Base-by-base conservation (phyloP, 2,797 vertebrate species). In the Uromys caudimaculatus region DNA sequence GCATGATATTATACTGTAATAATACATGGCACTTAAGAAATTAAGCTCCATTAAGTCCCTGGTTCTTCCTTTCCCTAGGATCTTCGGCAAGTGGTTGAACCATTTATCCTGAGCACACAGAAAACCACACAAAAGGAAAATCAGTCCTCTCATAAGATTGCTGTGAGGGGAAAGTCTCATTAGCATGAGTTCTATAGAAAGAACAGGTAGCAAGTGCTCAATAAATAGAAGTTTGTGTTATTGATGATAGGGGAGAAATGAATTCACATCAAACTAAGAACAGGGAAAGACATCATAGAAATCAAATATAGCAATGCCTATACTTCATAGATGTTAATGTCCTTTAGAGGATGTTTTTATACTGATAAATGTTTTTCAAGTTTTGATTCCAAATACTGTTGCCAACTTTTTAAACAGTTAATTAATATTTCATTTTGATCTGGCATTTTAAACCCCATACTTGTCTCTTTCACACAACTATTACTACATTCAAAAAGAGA, bases 351-450 rank as follows among this genome's bases (percentile, higher is more conserved):
- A 35, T 83, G 54, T 56, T 82, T 85, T 90, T 91, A 12, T n/a
- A 90, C 7, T 75, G 91, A 81, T 35, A 54, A 83, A 93, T 56
- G 44, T 92, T 90, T 87, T 89, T 35, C 78, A 27, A 89, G 89
- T 93, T 97, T 95, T 92, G 44, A 92, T 60, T 86, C 71, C 90
- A 95, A 93, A 64, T 64, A 35, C 29, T 91, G 87, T 6, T 98
- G 95, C 95, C 93, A 90, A 77, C 89, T 93, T 95, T 92, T 93
- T 95, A 97, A 44, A 75, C 76, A 89, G 10, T 56, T 97, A 95
- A 91, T 96, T 98, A 94, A 52, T 98, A 86, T 90, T 96, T 85
- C 83, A 35, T n/a, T 98, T 96, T 95, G 93, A 97, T 98, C 78
- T 87, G 95, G 93, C 93, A 89, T 97, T 71, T 87, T 81, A 56